Evolutionary conservation across 2,797 vertebrate species (phyloP).

Genomic region (Phalanger gymnotis): DNA sequence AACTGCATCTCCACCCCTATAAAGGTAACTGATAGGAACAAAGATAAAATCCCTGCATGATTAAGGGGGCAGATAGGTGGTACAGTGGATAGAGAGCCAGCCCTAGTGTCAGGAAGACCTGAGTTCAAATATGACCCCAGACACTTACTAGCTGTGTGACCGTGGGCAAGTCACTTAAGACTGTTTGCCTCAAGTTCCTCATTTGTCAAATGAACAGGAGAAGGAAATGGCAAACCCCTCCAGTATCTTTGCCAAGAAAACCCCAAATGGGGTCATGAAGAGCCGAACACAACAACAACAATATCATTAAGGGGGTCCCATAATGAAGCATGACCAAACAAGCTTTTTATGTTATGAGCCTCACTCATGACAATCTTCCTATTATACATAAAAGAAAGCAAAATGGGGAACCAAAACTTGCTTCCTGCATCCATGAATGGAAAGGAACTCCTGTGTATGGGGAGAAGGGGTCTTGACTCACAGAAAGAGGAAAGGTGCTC

Average conservation of each 20-base stretch:
- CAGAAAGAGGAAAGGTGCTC: background rate
- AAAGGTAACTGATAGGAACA: background rate
- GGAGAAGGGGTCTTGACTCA: background rate
- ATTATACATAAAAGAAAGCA: background rate
- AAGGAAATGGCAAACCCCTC: background rate
- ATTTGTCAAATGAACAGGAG: background rate
- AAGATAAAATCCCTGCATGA: background rate
- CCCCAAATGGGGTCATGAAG: background rate
- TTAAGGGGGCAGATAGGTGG: background rate
- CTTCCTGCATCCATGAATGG: background rate
- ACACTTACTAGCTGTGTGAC: background rate
- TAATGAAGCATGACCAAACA: background rate
- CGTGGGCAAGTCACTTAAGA: background rate
- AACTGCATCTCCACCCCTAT: background rate
- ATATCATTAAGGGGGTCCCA: background rate
- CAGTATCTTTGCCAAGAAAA: background rate
- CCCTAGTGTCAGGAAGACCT: background rate
- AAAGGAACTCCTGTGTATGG: background rate
- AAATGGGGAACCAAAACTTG: background rate
- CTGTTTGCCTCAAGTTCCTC: background rate
- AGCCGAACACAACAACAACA: background rate
- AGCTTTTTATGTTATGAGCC: background rate
- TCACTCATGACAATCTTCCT: background rate
- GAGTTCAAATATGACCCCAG: background rate
- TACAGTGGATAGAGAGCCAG: background rate